Base-by-base conservation (phyloP, 2,797 vertebrate genomes). In the Gallinago stenura region DNA sequence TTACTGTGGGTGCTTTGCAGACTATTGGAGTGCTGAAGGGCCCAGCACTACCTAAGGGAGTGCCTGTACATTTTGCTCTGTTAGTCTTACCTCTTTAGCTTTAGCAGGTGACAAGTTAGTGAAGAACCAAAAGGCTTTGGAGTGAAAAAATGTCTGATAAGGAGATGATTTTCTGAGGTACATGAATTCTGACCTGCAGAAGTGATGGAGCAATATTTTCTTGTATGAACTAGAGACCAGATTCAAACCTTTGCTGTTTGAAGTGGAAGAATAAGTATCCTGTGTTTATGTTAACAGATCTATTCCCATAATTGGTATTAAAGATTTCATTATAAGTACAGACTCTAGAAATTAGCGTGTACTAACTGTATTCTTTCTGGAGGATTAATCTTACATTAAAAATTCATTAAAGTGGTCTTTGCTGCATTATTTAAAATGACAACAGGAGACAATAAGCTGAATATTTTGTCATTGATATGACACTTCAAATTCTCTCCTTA, bases 381-480 rank as follows among this genome's bases (percentile, higher is more conserved):
- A 92, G 56, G 33, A 92, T 95, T 95, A 95, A 68, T 85, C 75
- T 93, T 77, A 76, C 77, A 76, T 94, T 21, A 15, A 95, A 83
- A 69, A 94, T 86, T 90, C 43, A 96, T 79, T 89, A 89, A 78
- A 83, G 39, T 80, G 58, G 57, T 80, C 72, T 96, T 95, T 95
- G 69, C 60, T 89, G 77, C 35, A 31, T 93, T 90, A 95, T 87
- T 95, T 95, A 75, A 95, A 95, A 93, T 87, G 75, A 95, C 84
- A 92, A 93, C 45, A 95, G 75, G 66, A 97, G 86, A 90, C 62
- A 89, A 85, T 91, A 92, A 66, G 56, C 60, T 97, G 83, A 95
- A 83, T 96, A 86, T 95, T 92, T 94, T 90, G 92, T 95, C 86
- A 66, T 48, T 96, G 94, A 88, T 94, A 25, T 89, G 91, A 83